Base-by-base conservation (phyloP, 1,140 invertebrate species). In the Asbolus verrucosus region DNA sequence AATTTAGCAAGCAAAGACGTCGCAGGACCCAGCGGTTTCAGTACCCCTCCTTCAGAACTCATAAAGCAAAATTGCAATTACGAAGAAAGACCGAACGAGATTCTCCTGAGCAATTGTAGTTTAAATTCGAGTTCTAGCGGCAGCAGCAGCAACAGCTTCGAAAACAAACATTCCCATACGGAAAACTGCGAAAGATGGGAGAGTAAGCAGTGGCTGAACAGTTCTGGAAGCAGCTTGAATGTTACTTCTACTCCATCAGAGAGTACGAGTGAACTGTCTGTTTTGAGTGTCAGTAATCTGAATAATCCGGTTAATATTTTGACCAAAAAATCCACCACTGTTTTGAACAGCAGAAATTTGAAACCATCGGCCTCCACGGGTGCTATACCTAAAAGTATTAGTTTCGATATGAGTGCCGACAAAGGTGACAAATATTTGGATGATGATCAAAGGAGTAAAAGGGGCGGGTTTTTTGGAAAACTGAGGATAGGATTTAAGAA, bases 371-470 rank as follows among this genome's bases (percentile, higher is more conserved):
- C 84, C 8, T 90, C 91, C 0, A 93, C 91, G 0, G 93, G 93
- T 3, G 91, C 93, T 0, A 95, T 95, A 78, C 93, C 93, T 4
- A 96, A 96, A 82, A 95, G 93, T 75, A 95, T 96, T 71, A 95
- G 92, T 77, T 96, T 95, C 77, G 94, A 96, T 83, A 93, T 94
- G 80, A 94, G 92, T 1, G 93, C 93, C 0, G 92, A 95, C 76
- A 90, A 93, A 69, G 88, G 89, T 1, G 90, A 92, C 73, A 89
- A 90, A 75, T 85, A 87, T 8, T 69, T 85, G 14, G 86, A 87
- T 62, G 88, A 89, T 11, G 88, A 89, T 71, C 82, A 84, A 62
- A 87, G 87, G 75, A 84, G 86, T 46, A 87, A 86, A 66, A 39
- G 78, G 78, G 76, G 75, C 73, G 84, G 87, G 46, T 92, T 88